Conservation (phyloP, 2,113 vertebrate species). For the Hemicordylus capensis region DNA sequence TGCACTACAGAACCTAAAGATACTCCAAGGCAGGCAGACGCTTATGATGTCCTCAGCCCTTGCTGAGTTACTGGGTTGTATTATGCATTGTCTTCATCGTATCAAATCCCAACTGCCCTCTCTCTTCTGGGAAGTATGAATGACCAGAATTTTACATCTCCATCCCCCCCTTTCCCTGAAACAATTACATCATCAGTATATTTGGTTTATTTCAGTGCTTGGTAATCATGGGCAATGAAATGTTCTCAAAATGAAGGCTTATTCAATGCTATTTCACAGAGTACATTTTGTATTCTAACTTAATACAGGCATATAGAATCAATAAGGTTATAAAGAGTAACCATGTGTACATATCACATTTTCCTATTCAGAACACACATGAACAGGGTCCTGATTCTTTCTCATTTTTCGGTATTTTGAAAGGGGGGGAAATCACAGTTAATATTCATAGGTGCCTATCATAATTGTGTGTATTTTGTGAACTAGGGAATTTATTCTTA, state of each 20-base stretch:
- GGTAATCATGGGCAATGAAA: not conserved
- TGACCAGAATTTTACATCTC: no score
- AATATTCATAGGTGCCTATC: not conserved
- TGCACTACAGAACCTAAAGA: no score
- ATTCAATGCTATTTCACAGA: not conserved
- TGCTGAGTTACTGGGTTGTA: no score
- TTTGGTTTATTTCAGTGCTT: not conserved
- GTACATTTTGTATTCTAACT: not conserved
- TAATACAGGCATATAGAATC: not conserved
- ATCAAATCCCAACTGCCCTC: no score
- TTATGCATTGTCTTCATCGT: no score
- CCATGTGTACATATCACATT: not conserved
- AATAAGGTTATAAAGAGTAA: not conserved
- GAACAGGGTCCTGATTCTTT: not conserved
- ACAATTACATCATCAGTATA: not conserved
- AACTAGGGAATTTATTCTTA: not conserved
- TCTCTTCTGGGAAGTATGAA: no score
- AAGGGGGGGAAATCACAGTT: not conserved
- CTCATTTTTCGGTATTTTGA: not conserved
- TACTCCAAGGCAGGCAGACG: no score
- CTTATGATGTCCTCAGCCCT: no score
- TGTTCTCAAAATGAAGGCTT: not conserved
- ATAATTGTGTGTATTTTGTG: not conserved
- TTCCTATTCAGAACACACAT: not conserved
- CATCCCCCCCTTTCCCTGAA: no score